Percentiles rank a stretch among this genome's conserved stretches.
phyloP scores from a whole-genome alignment of 2,113 vertebrate species.

The Clupea harengus region DNA sequence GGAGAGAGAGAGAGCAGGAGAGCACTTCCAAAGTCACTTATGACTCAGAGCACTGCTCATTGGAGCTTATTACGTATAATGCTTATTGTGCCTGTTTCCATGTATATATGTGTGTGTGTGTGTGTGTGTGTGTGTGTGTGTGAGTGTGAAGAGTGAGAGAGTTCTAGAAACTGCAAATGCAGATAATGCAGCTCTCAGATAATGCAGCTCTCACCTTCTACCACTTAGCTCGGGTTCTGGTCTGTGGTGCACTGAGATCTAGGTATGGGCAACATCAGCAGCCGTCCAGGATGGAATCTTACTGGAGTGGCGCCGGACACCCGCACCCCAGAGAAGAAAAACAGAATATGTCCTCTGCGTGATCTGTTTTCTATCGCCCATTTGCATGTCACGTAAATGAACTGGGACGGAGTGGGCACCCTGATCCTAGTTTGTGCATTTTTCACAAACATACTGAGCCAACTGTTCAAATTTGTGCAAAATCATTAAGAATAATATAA shows the following conservation, averaged over 20 bases:
- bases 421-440: too few species aligned
- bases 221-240: background rate
- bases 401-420: too few species aligned
- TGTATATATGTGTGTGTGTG: constrained; percentile 7
- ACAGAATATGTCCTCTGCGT: too few species aligned
- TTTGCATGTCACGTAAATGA: too few species aligned
- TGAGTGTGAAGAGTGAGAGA: constrained; percentile 2
- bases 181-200: background rate
- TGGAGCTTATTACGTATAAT: constrained; percentile 11
- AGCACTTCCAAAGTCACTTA: constrained; percentile 30
- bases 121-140: constrained; percentile 16
- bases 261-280: too few species aligned
- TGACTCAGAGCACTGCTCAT: constrained; percentile 32
- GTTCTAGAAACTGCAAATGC: background rate
- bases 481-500: too few species aligned
- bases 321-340: too few species aligned
- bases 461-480: too few species aligned
- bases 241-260: background rate
- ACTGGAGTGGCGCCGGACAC: too few species aligned
- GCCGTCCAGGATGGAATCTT: too few species aligned
- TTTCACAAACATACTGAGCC: too few species aligned
- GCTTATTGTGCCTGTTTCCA: background rate
- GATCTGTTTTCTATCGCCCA: too few species aligned
- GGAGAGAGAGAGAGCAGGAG: background rate
- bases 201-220: background rate